Evolutionary conservation across 2,888 invertebrate species (phyloP), one percentile per base, ranked within the genome.

Genomic region (Xestia rhomboidea): DNA sequence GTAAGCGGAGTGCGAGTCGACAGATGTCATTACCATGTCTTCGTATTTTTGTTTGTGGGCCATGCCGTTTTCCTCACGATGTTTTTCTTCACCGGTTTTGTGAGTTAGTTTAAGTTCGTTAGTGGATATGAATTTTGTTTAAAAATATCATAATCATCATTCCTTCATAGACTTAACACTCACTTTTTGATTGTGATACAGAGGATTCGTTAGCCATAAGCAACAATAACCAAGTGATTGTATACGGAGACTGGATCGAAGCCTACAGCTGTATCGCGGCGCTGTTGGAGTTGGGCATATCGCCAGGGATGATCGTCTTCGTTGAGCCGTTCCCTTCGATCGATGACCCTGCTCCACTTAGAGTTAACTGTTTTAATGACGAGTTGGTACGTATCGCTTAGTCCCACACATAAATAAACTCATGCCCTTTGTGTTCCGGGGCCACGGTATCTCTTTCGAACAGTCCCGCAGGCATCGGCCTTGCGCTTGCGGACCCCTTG

Each of bases 231-330:
- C 94, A 87, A 34, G 93, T 98, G 46, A 93, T 98, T 0, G 97
- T 98, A 0, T 98, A 98, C 90, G 98, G 98, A 0, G 97, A 97
- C 71, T 97, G 97, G 76, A 89, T 98, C 68, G 97, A 98, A 90
- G 97, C 97, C 0, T 98, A 97, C 89, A 97, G 97, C 76, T 98
- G 98, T 87, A 92, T 98, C 0, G 97, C 97, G 15, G 97, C 97
- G 0, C 92, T 98, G 41, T 89, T 98, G 7, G 97, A 97, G 73
- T 93, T 97, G 64, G 98, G 98, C 0, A 88, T 98, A 1, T 83
- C 94, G 0, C 95, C 97, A 0, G 89, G 94, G 0, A 94, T 95
- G 89, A 97, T 98, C 24, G 94, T 95, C 0, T 96, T 98, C 70
- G 97, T 98, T 0, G 97, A 97, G 86, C 97, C 97, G 0, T 97